Base-by-base conservation (phyloP, 2,797 vertebrate genomes). In the Arctocebus calabarensis region DNA sequence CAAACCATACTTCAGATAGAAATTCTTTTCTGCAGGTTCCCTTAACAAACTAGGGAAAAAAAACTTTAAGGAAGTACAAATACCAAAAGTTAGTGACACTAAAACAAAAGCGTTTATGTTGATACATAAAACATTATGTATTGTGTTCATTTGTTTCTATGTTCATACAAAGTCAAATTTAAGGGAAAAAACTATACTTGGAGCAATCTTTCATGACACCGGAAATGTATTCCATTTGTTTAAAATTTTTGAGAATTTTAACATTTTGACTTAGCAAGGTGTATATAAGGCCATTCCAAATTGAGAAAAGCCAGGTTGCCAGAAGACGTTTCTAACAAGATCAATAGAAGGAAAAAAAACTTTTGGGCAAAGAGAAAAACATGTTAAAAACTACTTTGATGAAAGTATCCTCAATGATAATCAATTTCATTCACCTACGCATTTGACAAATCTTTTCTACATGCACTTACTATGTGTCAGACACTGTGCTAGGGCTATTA, bases 381-480 rank as follows among this genome's bases (percentile, higher is more conserved):
- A 90, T 7, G 6, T 29, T 94, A 71, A 95, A 86, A 93, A 55
- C 11, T 37, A 10, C 84, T 82, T 34, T 32, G 45, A 79, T 85
- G 19, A 57, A 87, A 91, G 40, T 68, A 88, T 61, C 70, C 61
- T 52, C 43, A 82, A 66, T 73, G 79, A 96, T 85, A 75, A 84
- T 88, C 45, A 34, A 94, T 81, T 91, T 93, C 55, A 93, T 90
- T 88, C 74, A 43, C 25, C 91, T 94, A 92, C 6, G 92, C 57
- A 81, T 74, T 57, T 45, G 88, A 82, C 22, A 81, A 82, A 57
- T 84, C 75, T 14, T 48, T 86, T 52, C 59, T 70, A 93, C 59
- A 70, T 78, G 7, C 25, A 84, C 40, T 77, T 88, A 59, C 45
- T 32, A 59, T 34, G 13, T 83, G 48, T 66, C 64, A 52, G 10